Evolutionary conservation across 2,797 vertebrate genomes (phyloP).

Genomic region (Hippocampus kuda): DNA sequence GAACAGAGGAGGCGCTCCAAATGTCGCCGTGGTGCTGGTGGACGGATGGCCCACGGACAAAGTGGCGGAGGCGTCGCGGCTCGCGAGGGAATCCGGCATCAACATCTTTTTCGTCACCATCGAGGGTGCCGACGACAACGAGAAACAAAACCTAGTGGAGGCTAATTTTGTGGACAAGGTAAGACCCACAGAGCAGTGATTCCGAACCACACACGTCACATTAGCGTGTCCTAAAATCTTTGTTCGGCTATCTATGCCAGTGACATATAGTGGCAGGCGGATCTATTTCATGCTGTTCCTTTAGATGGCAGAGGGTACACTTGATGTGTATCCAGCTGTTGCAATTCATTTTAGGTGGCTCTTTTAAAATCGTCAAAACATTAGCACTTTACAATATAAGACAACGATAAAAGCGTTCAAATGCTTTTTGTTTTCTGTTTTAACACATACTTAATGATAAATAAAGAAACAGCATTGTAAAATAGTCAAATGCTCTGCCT

Average conservation of each 20-base stretch:
- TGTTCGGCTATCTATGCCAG: not conserved
- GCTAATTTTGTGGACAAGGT: conserved; percentile 94
- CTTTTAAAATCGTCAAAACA: no score
- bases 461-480: no score
- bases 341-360: not conserved
- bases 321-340: not conserved
- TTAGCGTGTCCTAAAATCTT: not conserved
- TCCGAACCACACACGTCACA: not conserved
- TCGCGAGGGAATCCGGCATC: conserved; percentile 92
- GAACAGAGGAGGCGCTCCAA: conserved; percentile 84
- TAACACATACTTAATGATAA: no score
- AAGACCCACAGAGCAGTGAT: not conserved
- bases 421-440: no score
- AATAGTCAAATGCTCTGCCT: no score
- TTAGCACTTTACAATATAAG: no score
- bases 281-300: not conserved
- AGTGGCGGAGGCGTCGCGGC: conserved; percentile 86
- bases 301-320: not conserved
- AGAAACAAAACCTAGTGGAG: conserved; percentile 81
- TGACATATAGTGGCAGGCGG: not conserved
- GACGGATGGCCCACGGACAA: conserved; percentile 95
- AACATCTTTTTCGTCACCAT: conserved; percentile 97
- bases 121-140: conserved; percentile 81
- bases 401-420: no score
- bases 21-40: conserved; percentile 86